Evolutionary conservation across 2,113 vertebrate genomes (phyloP).

Genomic region (Geococcyx californianus): DNA sequence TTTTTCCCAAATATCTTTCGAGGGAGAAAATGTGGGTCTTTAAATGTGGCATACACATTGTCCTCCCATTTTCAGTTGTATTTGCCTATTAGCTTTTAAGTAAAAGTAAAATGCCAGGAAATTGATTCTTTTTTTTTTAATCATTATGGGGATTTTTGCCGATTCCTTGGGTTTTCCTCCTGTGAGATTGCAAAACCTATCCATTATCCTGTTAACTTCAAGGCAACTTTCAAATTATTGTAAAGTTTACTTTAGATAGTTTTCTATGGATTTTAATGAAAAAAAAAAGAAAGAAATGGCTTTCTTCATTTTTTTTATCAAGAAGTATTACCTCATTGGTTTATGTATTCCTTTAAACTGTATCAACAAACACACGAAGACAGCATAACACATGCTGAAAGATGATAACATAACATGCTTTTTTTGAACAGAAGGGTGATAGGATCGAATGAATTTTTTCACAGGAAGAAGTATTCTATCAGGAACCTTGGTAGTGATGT

Average conservation of each 20-base stretch:
- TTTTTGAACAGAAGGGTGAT: not conserved
- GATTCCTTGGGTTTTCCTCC: not conserved
- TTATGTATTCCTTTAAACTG: not conserved
- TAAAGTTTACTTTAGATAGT: not conserved
- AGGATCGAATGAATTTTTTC: not conserved
- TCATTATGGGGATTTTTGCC: not conserved
- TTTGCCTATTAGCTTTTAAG: not conserved
- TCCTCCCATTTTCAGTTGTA: accelerated
- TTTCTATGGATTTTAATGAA: not conserved
- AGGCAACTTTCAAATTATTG: not conserved
- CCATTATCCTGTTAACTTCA: not conserved
- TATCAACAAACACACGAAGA: not conserved
- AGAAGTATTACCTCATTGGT: not conserved
- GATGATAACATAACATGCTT: not conserved
- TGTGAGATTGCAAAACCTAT: not conserved
- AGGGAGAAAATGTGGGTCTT: not conserved
- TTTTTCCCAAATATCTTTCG: not conserved
- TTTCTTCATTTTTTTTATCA: not conserved
- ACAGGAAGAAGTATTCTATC: not conserved
- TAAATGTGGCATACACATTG: not conserved
- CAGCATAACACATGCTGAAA: not conserved
- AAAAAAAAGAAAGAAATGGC: not conserved
- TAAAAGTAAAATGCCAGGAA: not conserved
- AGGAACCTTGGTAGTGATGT: not conserved
- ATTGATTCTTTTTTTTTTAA: no score